A percentile compares a stretch with the other conserved stretches of the same genome.
Conservation (phyloP, 2,113 vertebrate genomes). For the Parus major region DNA sequence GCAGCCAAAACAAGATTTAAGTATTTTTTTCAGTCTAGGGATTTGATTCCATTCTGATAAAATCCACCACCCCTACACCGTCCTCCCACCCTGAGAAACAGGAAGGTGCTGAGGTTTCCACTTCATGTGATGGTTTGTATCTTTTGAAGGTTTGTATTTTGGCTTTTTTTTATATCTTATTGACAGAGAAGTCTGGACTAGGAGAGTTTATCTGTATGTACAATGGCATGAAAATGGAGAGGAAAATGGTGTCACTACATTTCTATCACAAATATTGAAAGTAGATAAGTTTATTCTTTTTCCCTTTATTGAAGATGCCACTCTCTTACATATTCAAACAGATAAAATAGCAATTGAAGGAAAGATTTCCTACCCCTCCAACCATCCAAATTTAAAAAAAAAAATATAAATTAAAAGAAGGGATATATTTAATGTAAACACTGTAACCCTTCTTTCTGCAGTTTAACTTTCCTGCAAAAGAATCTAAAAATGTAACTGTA, state of each 20-base stretch:
- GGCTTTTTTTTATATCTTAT: background rate
- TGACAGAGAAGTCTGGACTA: background rate
- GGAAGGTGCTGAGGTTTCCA: background rate
- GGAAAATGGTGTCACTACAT: background rate
- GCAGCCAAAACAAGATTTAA: background rate
- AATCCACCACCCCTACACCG: background rate
- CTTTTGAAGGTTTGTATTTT: background rate
- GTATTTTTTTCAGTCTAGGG: background rate
- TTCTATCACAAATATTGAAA: background rate
- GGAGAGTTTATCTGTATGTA: background rate
- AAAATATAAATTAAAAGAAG: background rate
- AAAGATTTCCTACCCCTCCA: fast-evolving
- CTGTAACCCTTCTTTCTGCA: background rate
- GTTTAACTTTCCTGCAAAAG: background rate
- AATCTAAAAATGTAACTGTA: background rate
- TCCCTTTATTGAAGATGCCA: background rate
- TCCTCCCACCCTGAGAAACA: background rate
- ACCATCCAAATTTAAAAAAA: background rate
- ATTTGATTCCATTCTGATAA: background rate
- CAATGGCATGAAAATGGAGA: background rate
- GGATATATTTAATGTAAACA: background rate
- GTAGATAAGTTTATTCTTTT: background rate
- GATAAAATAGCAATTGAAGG: background rate
- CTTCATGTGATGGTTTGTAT: background rate
- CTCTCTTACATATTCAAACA: background rate